phyloP scores from a whole-genome alignment of 2,113 vertebrate genomes.

The Anser cygnoides region DNA sequence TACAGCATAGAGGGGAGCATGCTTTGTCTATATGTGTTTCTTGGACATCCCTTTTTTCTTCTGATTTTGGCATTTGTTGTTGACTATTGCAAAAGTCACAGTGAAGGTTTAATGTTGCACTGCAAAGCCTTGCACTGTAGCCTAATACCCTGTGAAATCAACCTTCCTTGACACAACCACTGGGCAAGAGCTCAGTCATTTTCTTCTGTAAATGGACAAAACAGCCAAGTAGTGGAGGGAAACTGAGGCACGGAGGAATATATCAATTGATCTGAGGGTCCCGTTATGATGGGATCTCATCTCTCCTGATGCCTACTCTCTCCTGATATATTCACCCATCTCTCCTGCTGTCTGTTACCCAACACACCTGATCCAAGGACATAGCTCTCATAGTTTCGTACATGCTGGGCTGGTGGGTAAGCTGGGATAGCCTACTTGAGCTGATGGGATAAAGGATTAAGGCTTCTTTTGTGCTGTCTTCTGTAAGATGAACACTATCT shows the following conservation, averaged over 20 bases:
- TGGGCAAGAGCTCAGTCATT: background rate
- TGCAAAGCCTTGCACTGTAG: background rate
- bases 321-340: too few relatives aligned
- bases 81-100: background rate
- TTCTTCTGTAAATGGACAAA: background rate
- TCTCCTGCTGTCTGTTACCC: background rate
- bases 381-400: background rate
- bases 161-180: background rate
- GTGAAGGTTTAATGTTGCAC: background rate
- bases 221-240: background rate
- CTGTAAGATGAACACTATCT: slow-evolving; percentile 33
- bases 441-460: slow-evolving; percentile 33
- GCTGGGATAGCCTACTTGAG: background rate
- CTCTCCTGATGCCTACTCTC: background rate
- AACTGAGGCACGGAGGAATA: background rate
- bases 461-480: background rate
- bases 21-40: background rate
- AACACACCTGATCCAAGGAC: background rate
- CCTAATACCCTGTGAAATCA: background rate
- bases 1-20: background rate
- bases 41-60: background rate
- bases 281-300: background rate
- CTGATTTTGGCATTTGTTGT: background rate
- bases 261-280: background rate
- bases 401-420: background rate